Evolutionary conservation across 2,113 vertebrate species (phyloP).

Genomic region (Megalops atlanticus): DNA sequence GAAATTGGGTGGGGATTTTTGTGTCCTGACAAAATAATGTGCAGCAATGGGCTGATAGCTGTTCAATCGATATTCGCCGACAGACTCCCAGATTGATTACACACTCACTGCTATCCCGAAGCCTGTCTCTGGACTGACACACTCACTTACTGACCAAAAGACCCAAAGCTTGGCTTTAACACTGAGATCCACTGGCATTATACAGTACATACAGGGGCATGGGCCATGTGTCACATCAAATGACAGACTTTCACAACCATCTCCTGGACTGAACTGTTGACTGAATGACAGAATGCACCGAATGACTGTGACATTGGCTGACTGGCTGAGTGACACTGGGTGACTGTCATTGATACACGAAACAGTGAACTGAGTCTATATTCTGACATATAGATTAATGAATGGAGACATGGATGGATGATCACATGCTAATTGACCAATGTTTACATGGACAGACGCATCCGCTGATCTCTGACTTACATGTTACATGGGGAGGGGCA

Average conservation of each 20-base stretch:
- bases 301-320: neutral
- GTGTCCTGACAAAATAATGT: neutral
- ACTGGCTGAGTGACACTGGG: too few species aligned
- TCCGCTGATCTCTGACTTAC: too few species aligned
- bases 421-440: too few species aligned
- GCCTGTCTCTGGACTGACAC: too few species aligned
- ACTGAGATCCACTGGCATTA: neutral
- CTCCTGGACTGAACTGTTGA: neutral
- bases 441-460: too few species aligned
- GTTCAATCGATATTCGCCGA: neutral
- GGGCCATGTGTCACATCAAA: neutral
- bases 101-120: neutral
- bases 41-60: neutral
- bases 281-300: neutral
- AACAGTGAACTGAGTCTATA: too few species aligned
- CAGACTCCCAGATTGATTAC: neutral
- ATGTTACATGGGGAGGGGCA: too few species aligned
- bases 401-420: too few species aligned
- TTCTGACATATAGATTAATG: too few species aligned
- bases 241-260: neutral
- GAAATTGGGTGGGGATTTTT: neutral
- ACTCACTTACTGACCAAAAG: neutral
- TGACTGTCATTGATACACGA: too few species aligned
- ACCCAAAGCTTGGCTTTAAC: neutral
- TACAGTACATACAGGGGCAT: too few species aligned